Evolutionary conservation across 2,113 vertebrate genomes (phyloP).

Genomic region (Cavia aperea): DNA sequence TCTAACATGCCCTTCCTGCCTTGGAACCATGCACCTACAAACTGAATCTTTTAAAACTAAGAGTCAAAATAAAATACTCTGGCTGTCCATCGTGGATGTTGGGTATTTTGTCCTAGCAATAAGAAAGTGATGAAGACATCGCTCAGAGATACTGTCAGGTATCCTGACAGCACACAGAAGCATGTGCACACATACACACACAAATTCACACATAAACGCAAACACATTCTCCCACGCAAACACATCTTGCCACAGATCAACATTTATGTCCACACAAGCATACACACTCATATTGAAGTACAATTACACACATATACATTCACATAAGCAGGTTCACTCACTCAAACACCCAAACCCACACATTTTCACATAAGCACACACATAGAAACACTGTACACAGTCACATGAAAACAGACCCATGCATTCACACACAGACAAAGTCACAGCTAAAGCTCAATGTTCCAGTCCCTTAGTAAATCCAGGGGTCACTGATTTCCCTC

Average conservation of each 20-base stretch:
- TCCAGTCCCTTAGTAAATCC: neutral
- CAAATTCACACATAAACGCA: neutral
- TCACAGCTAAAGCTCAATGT: neutral
- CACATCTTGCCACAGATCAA: neutral
- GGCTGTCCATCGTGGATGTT: neutral
- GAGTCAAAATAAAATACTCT: neutral
- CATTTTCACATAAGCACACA: neutral
- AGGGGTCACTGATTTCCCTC: neutral
- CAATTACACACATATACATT: neutral
- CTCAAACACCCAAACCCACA: neutral
- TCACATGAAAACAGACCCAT: neutral
- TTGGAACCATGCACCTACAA: neutral
- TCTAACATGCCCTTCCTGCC: neutral
- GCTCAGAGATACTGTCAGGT: neutral
- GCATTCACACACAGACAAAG: neutral
- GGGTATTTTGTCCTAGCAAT: neutral
- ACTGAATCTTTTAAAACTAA: neutral
- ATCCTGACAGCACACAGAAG: neutral
- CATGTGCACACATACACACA: neutral
- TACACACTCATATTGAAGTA: neutral
- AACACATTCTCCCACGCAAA: neutral
- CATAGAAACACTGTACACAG: neutral
- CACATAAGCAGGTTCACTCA: neutral
- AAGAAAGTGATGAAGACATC: neutral
- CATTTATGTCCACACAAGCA: neutral